Conservation (phyloP, 2,113 vertebrate genomes). For the Genyomyrus donnyi region DNA sequence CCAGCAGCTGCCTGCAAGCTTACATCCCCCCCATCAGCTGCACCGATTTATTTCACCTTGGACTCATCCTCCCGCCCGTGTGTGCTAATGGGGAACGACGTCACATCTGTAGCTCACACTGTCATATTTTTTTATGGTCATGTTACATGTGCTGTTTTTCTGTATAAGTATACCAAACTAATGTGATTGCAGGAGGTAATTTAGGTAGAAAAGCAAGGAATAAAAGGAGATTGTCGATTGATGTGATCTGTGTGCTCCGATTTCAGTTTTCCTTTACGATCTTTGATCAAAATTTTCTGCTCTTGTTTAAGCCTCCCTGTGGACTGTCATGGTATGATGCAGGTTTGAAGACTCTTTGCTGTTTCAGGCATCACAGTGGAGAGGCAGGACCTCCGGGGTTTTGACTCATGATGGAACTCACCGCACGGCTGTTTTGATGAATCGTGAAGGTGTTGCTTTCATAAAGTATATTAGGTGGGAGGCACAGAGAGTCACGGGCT, state of each 20-base stretch:
- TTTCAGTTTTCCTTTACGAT: neutral
- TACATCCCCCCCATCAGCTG: neutral
- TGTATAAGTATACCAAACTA: neutral
- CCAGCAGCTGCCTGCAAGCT: constrained; percentile 12
- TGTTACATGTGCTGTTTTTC: neutral
- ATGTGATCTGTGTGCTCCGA: neutral
- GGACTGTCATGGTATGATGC: neutral
- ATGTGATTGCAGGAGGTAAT: neutral
- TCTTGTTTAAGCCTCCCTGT: neutral
- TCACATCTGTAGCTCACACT: neutral
- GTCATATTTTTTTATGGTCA: neutral
- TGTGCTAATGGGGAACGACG: neutral
- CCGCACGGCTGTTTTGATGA: neutral
- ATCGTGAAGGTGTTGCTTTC: neutral
- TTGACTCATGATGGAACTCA: neutral
- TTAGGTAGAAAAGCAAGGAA: neutral
- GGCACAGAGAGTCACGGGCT: neutral
- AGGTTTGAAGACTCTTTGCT: neutral
- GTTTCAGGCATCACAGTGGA: neutral
- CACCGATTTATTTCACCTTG: neutral
- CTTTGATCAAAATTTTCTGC: neutral
- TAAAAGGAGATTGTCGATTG: neutral
- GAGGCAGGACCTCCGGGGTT: neutral
- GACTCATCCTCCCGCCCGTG: neutral
- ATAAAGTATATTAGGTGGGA: neutral